Evolutionary conservation across 2,113 vertebrate genomes (phyloP).

Genomic region (Cariama cristata): DNA sequence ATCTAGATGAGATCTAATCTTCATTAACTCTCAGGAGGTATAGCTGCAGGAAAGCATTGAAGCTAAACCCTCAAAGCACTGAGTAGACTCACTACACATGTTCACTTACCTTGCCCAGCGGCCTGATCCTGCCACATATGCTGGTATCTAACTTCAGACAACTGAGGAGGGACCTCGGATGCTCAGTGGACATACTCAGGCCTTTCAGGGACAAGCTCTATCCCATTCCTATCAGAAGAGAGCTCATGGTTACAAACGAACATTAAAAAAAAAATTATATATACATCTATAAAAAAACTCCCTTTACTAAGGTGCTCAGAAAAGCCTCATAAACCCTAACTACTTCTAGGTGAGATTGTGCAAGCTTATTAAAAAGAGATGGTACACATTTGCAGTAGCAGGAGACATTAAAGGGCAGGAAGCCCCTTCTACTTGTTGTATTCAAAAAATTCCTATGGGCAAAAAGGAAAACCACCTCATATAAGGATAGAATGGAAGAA

Average conservation of each 20-base stretch:
- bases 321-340: background rate
- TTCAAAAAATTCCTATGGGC: background rate
- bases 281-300: background rate
- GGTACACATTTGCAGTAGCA: background rate
- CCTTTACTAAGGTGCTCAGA: background rate
- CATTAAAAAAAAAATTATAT: background rate
- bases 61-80: background rate
- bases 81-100: fast-evolving
- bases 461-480: background rate
- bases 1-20: background rate
- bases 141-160: background rate
- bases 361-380: background rate
- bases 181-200: background rate
- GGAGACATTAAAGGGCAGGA: background rate
- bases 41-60: background rate
- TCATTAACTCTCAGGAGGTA: background rate
- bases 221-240: background rate
- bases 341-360: background rate
- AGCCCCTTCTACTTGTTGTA: background rate
- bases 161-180: background rate
- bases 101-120: background rate
- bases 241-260: background rate
- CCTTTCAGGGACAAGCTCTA: background rate
- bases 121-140: background rate
- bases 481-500: background rate